Evolutionary conservation across 2,797 vertebrate genomes (phyloP), one percentile per base, ranked within the genome.

Genomic region (Discoglossus pictus): DNA sequence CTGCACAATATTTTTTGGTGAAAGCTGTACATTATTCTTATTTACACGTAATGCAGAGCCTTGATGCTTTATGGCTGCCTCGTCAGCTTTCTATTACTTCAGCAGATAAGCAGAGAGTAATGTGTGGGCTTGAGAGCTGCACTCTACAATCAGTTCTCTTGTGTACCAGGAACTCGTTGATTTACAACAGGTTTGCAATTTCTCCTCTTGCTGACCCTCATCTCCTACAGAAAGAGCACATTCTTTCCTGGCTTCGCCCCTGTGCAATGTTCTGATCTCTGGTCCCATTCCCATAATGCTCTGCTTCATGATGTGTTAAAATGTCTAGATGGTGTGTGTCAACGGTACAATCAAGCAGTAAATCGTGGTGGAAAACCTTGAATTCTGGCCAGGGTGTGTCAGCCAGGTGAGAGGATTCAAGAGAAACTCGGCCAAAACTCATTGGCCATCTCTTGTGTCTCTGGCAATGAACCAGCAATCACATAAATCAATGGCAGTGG

Each of bases 371-470:
- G 24, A 23, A 46, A 34, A 20, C 18, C 27, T 31, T 66, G 52
- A 48, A 25, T 48, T 18, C 16, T 18, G 31, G 34, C 63, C 52
- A 56, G 18, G 12, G 17, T 9, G 20, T 24, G 63, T 66, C 63
- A 56, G 15, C 15, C 27, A 65, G 63, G 63, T 65, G 63, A 55
- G 31, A 55, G 55, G 27, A 40, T 46, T 46, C 31, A 23, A n/a
- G 61, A 23, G 35, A 9, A 47, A 35, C 13, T 47, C 42, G 53
- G 53, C 53, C 21, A 40, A 38, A 2, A 38, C 36, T 23, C 11
- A 13, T 9, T 25, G 36, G 12, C 20, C 20, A 42, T 13, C 16
- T 4, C 4, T 56, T n/a, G 10, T 24, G 15, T 35, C 20, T 24
- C 53, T 56, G 53, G 53, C 53, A 25, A 1, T 13, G 20, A 40